A percentile compares a stretch with the other conserved stretches of the same genome.
Conservation (phyloP, 2,113 vertebrate genomes). For the Polypterus bichir region DNA sequence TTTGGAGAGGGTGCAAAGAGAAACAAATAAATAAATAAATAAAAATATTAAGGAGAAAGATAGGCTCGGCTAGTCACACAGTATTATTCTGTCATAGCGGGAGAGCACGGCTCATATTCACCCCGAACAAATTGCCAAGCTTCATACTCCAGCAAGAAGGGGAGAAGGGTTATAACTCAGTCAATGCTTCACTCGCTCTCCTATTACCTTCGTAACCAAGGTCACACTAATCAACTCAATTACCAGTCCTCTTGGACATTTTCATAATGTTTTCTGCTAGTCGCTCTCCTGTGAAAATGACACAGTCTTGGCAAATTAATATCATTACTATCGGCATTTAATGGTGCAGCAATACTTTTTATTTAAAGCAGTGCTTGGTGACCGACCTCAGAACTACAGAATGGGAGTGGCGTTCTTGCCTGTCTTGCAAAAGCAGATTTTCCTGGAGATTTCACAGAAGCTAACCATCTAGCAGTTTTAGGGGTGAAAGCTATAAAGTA, state of each 20-base stretch:
- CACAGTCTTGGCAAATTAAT: constrained; percentile 96
- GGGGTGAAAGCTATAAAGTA: too few relatives aligned
- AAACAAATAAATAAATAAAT: background rate
- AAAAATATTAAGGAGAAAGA: constrained; percentile 36
- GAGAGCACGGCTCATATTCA: constrained; percentile 42
- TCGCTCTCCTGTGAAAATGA: constrained; percentile 98
- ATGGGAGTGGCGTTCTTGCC: background rate
- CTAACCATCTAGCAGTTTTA: too few relatives aligned
- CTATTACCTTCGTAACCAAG: constrained; percentile 87
- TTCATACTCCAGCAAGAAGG: constrained; percentile 34
- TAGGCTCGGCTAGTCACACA: constrained; percentile 53
- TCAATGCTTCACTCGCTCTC: constrained; percentile 65
- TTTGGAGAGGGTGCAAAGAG: constrained; percentile 11
- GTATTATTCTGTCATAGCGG: constrained; percentile 58
- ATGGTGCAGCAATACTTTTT: constrained; percentile 65
- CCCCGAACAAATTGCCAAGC: constrained; percentile 60
- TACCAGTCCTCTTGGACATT: constrained; percentile 85
- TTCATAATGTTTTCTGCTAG: constrained; percentile 98
- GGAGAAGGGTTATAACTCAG: constrained; percentile 63
- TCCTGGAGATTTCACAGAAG: too few relatives aligned
- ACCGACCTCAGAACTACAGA: constrained; percentile 38
- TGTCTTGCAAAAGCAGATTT: too few relatives aligned
- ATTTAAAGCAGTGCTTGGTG: constrained; percentile 40
- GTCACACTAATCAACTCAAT: constrained; percentile 98
- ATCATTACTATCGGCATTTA: constrained; percentile 87